Conservation (phyloP, 2,113 vertebrate genomes). For the Cyanistes caeruleus region DNA sequence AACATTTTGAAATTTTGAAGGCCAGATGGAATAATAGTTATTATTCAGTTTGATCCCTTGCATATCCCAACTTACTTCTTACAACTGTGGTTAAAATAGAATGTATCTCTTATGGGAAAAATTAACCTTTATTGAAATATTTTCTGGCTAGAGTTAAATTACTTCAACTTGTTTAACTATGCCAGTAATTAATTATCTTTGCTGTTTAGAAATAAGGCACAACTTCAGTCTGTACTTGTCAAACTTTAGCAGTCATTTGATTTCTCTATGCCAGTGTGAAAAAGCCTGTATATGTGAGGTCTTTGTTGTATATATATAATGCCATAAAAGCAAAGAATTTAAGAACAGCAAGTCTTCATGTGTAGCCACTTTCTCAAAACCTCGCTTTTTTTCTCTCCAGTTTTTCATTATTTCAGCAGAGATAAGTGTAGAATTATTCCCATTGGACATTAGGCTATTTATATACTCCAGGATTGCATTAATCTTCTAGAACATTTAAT, state of each 20-base stretch:
- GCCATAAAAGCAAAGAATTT: neutral
- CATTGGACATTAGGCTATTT: neutral
- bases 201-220: neutral
- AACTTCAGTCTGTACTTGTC: neutral
- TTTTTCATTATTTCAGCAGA: neutral
- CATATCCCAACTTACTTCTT: neutral
- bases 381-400: neutral
- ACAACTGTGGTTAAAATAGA: neutral
- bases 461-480: neutral
- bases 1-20: neutral
- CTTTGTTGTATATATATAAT: neutral
- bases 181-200: neutral
- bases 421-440: neutral
- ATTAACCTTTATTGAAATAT: neutral
- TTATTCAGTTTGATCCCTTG: neutral
- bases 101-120: neutral
- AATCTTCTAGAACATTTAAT: neutral
- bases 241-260: neutral
- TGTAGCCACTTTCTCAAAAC: neutral
- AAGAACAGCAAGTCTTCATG: neutral
- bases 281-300: neutral
- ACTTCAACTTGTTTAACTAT: neutral
- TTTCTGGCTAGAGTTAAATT: neutral
- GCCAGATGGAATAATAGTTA: neutral
- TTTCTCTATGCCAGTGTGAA: neutral